Evolutionary conservation across 2,797 vertebrate species (phyloP).

Genomic region (Amblyopsis hoosieri): DNA sequence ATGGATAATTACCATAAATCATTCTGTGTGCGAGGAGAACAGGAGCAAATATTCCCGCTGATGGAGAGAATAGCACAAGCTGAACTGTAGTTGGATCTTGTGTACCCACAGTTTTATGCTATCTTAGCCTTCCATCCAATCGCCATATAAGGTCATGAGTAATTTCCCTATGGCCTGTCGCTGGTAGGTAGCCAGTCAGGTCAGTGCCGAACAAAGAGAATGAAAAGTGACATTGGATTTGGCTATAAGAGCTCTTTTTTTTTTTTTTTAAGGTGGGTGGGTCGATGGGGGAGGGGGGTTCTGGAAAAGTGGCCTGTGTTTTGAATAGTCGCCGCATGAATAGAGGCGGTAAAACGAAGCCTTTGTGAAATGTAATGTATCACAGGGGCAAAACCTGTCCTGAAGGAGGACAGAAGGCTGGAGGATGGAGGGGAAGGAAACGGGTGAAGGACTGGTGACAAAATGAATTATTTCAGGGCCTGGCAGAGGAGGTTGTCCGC

Average conservation of each 20-base stretch:
- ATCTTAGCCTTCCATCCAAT: conserved; percentile 35
- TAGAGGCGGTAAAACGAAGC: conserved; percentile 56
- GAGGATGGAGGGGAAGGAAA: conserved; percentile 17
- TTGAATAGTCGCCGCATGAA: conserved; percentile 36
- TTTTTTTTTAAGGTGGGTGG: not conserved
- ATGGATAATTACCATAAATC: conserved; percentile 99
- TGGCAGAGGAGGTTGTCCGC: too few relatives aligned
- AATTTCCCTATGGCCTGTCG: not conserved
- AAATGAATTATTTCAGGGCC: conserved; percentile 13
- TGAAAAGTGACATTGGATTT: conserved; percentile 2
- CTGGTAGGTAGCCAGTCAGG: conserved; percentile 6
- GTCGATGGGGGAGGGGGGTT: not conserved
- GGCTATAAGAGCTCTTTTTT: conserved; percentile 2
- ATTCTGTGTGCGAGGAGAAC: conserved; percentile 90
- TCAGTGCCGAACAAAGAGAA: conserved; percentile 1
- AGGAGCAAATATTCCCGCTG: conserved; percentile 69
- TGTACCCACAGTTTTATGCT: conserved; percentile 25
- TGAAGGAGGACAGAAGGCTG: conserved; percentile 56
- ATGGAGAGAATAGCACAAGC: conserved; percentile 85
- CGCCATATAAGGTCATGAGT: conserved; percentile 10
- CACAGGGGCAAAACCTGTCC: conserved; percentile 59
- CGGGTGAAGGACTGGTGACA: conserved; percentile 6
- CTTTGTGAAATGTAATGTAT: conserved; percentile 54
- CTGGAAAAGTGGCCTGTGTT: conserved; percentile 27
- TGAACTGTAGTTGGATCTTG: conserved; percentile 71